Percentiles rank a stretch among this genome's conserved stretches.
phyloP scores from a whole-genome alignment of 2,797 vertebrate genomes.

The Stomatorhinus walkeri region DNA sequence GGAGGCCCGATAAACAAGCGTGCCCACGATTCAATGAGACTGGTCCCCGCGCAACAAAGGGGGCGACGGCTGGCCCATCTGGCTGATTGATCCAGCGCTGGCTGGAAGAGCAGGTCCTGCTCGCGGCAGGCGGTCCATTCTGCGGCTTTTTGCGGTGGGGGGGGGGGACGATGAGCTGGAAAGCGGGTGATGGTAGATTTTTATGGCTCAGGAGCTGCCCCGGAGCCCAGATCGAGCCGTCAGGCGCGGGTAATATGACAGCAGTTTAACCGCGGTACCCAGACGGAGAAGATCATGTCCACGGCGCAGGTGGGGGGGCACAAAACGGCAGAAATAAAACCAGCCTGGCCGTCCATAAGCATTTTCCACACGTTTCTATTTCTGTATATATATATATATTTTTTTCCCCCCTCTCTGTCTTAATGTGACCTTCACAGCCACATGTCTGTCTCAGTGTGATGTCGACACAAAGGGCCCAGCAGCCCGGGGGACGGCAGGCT shows the following conservation, averaged over 20 bases:
- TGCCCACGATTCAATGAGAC: slow-evolving; percentile 49
- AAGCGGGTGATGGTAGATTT: not conserved
- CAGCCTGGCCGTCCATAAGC: slow-evolving; percentile 42
- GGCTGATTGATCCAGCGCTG: slow-evolving; percentile 56
- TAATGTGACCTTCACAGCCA: slow-evolving; percentile 62
- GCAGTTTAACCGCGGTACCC: not conserved
- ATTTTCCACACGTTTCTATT: slow-evolving; percentile 30
- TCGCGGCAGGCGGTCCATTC: not conserved
- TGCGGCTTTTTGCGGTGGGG: slow-evolving; percentile 39
- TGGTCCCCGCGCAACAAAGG: slow-evolving; percentile 53
- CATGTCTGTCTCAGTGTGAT: slow-evolving; percentile 61
- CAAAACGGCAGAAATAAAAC: slow-evolving; percentile 41
- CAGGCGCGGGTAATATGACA: not conserved
- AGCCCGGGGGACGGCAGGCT: slow-evolving; percentile 22
- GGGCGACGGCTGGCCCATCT: slow-evolving; percentile 54
- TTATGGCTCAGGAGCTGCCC: not conserved
- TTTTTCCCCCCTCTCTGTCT: slow-evolving; percentile 28
- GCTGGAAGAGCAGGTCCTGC: not conserved
- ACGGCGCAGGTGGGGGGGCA: not conserved
- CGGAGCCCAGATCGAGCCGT: not conserved
- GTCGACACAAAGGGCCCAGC: slow-evolving; percentile 57
- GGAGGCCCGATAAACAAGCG: slow-evolving; percentile 29
- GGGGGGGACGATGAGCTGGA: not conserved
- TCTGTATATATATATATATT: slow-evolving; percentile 17
- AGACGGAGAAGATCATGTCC: not conserved